These are phyloP conservation scores for Mesorhabditis belari DNA, from an alignment of 2,888 invertebrate species.

Conservation along the genomic window DNA sequence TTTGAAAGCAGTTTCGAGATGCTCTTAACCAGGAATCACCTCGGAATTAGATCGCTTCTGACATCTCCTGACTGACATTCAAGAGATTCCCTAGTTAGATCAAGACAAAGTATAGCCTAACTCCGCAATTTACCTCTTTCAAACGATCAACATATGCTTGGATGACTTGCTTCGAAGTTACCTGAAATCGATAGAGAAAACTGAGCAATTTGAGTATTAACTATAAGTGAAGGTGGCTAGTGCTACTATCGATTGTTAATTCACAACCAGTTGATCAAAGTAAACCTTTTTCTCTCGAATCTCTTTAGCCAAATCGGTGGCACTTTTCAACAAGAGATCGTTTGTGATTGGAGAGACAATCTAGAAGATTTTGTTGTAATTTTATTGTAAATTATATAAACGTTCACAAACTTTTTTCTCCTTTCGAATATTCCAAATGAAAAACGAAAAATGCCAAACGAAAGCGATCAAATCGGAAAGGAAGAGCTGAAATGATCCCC, in stretches of 20 bases:
- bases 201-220: too few species aligned
- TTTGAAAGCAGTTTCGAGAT: too few species aligned
- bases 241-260: too few species aligned
- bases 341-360: background rate
- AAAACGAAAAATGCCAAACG: background rate
- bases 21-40: too few species aligned
- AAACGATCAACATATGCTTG: background rate
- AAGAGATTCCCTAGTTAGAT: too few species aligned
- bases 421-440: background rate
- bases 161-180: background rate
- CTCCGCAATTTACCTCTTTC: background rate
- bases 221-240: too few species aligned
- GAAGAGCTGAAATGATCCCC: background rate
- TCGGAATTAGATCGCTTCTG: too few species aligned
- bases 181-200: too few species aligned
- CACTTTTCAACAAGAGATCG: background rate
- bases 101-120: too few species aligned
- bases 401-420: background rate
- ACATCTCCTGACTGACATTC: too few species aligned
- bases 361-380: background rate
- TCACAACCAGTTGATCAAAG: too few species aligned
- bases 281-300: background rate
- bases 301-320: background rate
- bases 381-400: too few species aligned
- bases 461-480: background rate